Conservation (phyloP, 2,113 vertebrate species). For the Myxocyprinus asiaticus region DNA sequence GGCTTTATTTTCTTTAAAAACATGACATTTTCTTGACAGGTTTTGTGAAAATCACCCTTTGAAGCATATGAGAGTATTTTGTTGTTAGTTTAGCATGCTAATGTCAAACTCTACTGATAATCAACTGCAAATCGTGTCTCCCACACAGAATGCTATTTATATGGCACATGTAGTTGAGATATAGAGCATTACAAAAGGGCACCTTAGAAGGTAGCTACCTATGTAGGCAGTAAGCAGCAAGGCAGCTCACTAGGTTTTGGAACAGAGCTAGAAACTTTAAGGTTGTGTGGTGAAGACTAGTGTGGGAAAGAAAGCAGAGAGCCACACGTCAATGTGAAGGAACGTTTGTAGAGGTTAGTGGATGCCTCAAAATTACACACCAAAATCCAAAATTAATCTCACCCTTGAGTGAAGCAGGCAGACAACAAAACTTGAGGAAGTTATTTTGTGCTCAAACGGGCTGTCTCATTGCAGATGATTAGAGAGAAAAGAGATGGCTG, state of each 20-base stretch:
- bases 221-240: not conserved
- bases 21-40: too few species aligned
- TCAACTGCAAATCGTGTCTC: too few species aligned
- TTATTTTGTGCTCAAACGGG: conserved; percentile 42
- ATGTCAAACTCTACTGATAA: too few species aligned
- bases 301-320: not conserved
- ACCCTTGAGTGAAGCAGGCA: conserved; percentile 39
- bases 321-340: not conserved
- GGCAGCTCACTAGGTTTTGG: too few species aligned
- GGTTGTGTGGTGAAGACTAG: not conserved
- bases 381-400: conserved; percentile 37
- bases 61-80: too few species aligned
- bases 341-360: not conserved
- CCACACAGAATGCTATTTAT: too few species aligned
- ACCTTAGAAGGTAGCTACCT: not conserved
- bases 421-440: conserved; percentile 39
- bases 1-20: too few species aligned
- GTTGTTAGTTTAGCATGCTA: too few species aligned
- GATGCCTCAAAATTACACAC: conserved; percentile 28
- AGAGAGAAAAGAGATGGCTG: conserved; percentile 24
- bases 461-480: conserved; percentile 46
- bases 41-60: too few species aligned
- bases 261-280: too few species aligned
- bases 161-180: too few species aligned
- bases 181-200: too few species aligned